phyloP scores from a whole-genome alignment of 2,888 invertebrate genomes.

The Incurvaria masculella region DNA sequence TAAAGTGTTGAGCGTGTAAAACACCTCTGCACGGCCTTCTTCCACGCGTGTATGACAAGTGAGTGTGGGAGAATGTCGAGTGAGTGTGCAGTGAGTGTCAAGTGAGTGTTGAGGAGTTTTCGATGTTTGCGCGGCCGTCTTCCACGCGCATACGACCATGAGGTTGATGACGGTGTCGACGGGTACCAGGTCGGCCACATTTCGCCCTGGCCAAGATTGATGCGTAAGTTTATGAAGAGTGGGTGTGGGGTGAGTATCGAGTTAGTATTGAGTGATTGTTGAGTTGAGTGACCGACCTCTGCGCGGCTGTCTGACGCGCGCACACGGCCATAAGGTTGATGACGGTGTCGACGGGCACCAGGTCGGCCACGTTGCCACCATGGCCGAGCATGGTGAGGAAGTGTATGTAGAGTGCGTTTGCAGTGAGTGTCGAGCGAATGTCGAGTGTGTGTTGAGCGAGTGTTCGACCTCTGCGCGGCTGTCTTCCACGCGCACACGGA shows the following conservation, averaged over 20 bases:
- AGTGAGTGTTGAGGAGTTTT: too few relatives aligned
- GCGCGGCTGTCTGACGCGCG: constrained; percentile 76
- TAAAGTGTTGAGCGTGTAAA: too few relatives aligned
- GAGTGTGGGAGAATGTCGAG: constrained; percentile 92
- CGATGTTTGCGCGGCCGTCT: constrained; percentile 59
- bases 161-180: constrained; percentile 92
- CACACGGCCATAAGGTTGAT: constrained; percentile 92
- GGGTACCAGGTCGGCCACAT: constrained; percentile 83
- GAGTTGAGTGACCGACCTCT: too few relatives aligned
- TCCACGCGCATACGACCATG: constrained; percentile 90
- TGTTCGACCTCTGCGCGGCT: constrained; percentile 34
- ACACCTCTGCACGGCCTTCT: constrained; percentile 59
- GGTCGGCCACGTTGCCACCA: constrained; percentile 74
- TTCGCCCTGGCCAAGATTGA: constrained; percentile 81
- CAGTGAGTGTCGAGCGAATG: too few relatives aligned
- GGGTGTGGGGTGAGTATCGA: too few relatives aligned
- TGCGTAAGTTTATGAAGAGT: too few relatives aligned
- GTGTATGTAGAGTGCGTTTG: constrained; percentile 85
- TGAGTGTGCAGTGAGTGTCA: too few relatives aligned
- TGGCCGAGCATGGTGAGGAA: constrained; percentile 87
- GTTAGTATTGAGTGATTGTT: too few relatives aligned
- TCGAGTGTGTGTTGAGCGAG: too few relatives aligned
- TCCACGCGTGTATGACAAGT: constrained; percentile 90
- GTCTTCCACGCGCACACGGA: constrained; percentile 90
- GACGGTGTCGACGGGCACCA: constrained; percentile 88